Base-by-base conservation (phyloP, 2,113 vertebrate genomes). In the Urocolius indicus region DNA sequence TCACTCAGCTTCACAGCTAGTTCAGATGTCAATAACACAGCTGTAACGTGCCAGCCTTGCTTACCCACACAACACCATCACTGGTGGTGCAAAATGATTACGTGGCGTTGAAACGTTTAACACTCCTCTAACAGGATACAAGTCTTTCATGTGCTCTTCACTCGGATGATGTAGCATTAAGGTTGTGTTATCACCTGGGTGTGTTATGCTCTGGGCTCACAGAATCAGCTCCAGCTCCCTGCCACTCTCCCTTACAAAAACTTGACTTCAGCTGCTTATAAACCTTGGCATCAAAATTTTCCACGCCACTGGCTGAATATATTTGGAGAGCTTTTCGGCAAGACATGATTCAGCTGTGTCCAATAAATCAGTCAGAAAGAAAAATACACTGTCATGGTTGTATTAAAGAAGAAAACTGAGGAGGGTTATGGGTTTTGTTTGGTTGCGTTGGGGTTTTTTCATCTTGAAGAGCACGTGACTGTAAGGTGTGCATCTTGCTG, bases 291-390 rank as follows among this genome's bases (percentile, higher is more conserved):
- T 51, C 51, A 73, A 75, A 87, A 62, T 62, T 83, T 93, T 93
- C 87, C 65, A 23, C 46, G 43, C 11, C 66, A 41, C 8, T 36
- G 45, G 32, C 83, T 63, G 72, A 66, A 89, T 34, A 82, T 58
- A 68, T 41, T 41, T 87, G 52, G 61, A 88, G 22, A 65, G 46
- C 55, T 71, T 61, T 79, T 69, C 51, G 66, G 43, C 38, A 76
- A 94, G 63, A 76, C 93, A 83, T 93, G 74, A 94, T 36, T 90
- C 91, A 96, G 87, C 63, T 84, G 26, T 87, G 94, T 91, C 32
- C 22, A 72, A 86, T 41, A 65, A 89, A 11, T 27, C 65, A 87
- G 19, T 61, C 57, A 62, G 46, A 46, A 38, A 51, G 13, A 36
- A 91, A 89, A 93, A 62, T 10, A 72, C 34, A 65, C 18, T 82